These are phyloP conservation scores for Colostygia pectinataria DNA, from an alignment of 2,888 invertebrate species.

Conservation along the genomic window DNA sequence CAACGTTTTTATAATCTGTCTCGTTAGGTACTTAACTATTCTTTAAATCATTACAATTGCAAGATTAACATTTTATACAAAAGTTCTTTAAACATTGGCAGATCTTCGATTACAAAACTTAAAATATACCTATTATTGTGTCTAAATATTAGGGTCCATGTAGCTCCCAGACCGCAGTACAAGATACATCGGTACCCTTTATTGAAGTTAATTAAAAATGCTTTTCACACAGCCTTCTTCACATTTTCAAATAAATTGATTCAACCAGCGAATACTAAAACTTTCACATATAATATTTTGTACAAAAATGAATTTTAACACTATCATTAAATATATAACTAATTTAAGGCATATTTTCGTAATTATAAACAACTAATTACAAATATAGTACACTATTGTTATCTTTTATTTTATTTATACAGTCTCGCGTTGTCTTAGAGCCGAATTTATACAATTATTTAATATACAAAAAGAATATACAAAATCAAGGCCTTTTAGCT, in stretches of 20 bases:
- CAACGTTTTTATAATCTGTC: constrained; percentile 58
- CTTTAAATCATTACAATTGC: constrained; percentile 55
- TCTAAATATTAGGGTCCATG: constrained; percentile 24
- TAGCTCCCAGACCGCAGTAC: constrained; percentile 47
- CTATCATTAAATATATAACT: constrained; percentile 29
- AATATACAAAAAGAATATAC: constrained; percentile 44
- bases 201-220: constrained; percentile 63
- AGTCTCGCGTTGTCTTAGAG: constrained; percentile 78
- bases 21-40: constrained; percentile 54
- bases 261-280: constrained; percentile 40
- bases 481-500: constrained; percentile 41
- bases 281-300: constrained; percentile 38
- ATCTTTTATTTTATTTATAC: constrained; percentile 61
- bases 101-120: constrained; percentile 63
- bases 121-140: constrained; percentile 39
- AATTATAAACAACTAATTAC: constrained; percentile 76
- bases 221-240: constrained; percentile 74
- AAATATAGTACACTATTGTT: constrained; percentile 65
- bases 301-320: constrained; percentile 56
- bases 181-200: constrained; percentile 42
- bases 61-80: constrained; percentile 47
- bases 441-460: constrained; percentile 60
- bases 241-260: constrained; percentile 51
- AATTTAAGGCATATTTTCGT: constrained; percentile 71
- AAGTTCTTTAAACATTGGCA: constrained; percentile 60